These are phyloP conservation scores for Panzeria rudis DNA, from an alignment of 2,888 invertebrate genomes.

Conservation along the genomic window DNA sequence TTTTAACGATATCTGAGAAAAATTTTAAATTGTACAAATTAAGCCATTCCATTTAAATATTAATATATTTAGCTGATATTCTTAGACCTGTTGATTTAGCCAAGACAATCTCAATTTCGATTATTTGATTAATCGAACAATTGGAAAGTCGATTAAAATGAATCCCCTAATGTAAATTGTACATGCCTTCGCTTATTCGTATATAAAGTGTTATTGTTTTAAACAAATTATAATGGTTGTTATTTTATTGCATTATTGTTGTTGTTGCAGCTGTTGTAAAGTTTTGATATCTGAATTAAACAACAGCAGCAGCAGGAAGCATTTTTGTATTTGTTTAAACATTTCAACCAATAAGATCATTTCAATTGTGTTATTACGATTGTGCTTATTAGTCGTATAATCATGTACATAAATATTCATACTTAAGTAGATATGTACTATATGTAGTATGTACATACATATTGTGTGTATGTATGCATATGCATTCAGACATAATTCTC, in stretches of 20 bases:
- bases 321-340: constrained; percentile 50
- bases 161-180: background rate
- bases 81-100: too few species aligned
- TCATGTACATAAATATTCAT: constrained; percentile 9
- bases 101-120: too few species aligned
- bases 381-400: constrained; percentile 32
- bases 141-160: too few species aligned
- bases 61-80: too few species aligned
- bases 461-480: background rate
- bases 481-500: background rate
- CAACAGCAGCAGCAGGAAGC: constrained; percentile 65
- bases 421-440: background rate
- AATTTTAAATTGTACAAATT: too few species aligned
- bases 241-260: constrained; percentile 37
- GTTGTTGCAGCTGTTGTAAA: constrained; percentile 24
- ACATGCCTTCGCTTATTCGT: background rate
- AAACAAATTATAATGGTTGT: constrained; percentile 68
- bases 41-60: too few species aligned
- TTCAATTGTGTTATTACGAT: constrained; percentile 47
- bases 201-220: constrained; percentile 30
- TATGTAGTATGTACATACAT: background rate
- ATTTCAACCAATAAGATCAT: constrained; percentile 59
- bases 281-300: constrained; percentile 70
- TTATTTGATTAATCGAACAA: too few species aligned
- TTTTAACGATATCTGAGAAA: too few species aligned